Evolutionary conservation across 2,888 invertebrate genomes (phyloP), one percentile per base, ranked within the genome.

Genomic region (Oscheius sp.): DNA sequence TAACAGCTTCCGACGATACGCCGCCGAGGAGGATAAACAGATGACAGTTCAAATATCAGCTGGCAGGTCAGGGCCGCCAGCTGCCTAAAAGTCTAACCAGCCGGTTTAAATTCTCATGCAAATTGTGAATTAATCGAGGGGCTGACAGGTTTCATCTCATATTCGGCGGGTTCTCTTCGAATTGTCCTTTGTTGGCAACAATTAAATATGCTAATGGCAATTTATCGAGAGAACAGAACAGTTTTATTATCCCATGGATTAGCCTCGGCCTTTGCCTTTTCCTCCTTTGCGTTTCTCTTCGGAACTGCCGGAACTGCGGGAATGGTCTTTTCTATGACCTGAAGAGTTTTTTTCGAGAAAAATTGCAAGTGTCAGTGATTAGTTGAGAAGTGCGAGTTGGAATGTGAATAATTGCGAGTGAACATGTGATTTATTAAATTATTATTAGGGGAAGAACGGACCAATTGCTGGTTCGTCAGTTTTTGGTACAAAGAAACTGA

Each of bases 201-300:
- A 52, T 66, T 29, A 52, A 29, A 66, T 66, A 66, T 66, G 49
- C 66, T 64, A 64, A 64, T 49, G 49, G 27, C 61, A 61, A 41
- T 61, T 41, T 3, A n/a, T 43, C 5, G 18, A 13, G 5, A 13
- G 49, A 3, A 18, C 3, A 18, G 49, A 58, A 58, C 58, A 27
- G 35, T 58, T 25, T 58, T 27, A 58, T 58, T 58, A 58, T 58
- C 29, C 49, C 13, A 9, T 6, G 35, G 35, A 35, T 35, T 49
- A 49, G 16, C 49, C 49, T 49, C 49, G 5, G 3, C 21, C 21
- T 49, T 49, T 21, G 3, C 49, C 49, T 13, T 49, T 49, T 49
- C 49, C n/a, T 49, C 49, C 21, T 7, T 49, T 9, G 16, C 16
- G n/a, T 13, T 49, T 49, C 49, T 49, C 49, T 13, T 49, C 21